Percentiles rank a stretch among this genome's conserved stretches.
Evolutionary conservation across 2,888 invertebrate species (phyloP).

Genomic region (Agonum fuliginosum): DNA sequence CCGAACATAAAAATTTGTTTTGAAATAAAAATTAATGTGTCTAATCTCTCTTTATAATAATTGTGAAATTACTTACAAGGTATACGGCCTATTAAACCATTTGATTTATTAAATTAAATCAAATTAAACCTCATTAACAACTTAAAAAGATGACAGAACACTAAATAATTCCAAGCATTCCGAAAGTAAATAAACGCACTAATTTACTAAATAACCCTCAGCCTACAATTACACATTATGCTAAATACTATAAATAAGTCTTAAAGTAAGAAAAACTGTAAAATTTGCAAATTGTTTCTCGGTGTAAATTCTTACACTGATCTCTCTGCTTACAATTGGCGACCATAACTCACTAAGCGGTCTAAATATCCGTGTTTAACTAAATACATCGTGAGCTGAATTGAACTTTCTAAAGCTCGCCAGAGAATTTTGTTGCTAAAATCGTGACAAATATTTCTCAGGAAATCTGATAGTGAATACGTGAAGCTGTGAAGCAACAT

Average conservation of each 20-base stretch:
- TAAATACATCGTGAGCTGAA: conserved; percentile 43
- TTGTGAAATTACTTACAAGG: background rate
- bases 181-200: conserved; percentile 25
- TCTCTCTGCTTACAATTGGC: conserved; percentile 11
- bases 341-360: conserved; percentile 49
- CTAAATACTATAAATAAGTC: conserved; percentile 30
- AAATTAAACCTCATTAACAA: background rate
- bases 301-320: conserved; percentile 34
- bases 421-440: conserved; percentile 21
- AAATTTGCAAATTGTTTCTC: conserved; percentile 2
- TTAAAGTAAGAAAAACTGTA: background rate
- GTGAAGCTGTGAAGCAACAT: conserved; percentile 12
- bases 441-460: conserved; percentile 47
- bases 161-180: background rate
- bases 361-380: conserved; percentile 53
- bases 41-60: too few relatives aligned
- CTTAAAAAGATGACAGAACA: conserved; percentile 3
- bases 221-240: conserved; percentile 36
- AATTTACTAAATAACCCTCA: conserved; percentile 36
- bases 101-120: background rate
- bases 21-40: too few relatives aligned
- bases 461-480: conserved; percentile 28
- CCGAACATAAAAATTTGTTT: too few relatives aligned
- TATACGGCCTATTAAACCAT: background rate
- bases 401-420: conserved; percentile 35